phyloP scores from a whole-genome alignment of 2,888 invertebrate species.

The Tachina fera region DNA sequence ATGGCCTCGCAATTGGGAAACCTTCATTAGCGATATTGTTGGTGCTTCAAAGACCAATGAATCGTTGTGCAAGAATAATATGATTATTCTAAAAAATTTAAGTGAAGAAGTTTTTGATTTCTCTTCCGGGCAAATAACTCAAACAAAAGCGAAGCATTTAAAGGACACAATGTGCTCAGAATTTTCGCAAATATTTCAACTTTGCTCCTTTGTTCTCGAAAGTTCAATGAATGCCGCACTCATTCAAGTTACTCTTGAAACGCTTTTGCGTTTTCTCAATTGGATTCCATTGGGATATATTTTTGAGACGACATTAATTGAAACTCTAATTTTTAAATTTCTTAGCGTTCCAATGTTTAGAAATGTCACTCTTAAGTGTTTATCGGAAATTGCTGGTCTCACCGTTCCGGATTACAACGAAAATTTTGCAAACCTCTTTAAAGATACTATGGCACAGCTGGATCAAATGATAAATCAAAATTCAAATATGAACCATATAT shows the following conservation, averaged over 20 bases:
- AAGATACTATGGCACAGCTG: constrained; percentile 95
- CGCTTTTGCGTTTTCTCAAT: constrained; percentile 97
- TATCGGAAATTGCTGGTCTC: constrained; percentile 98
- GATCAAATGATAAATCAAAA: constrained; percentile 95
- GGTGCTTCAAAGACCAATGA: constrained; percentile 99
- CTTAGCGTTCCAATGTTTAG: constrained; percentile 98
- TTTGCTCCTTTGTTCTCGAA: constrained; percentile 99
- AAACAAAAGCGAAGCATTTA: constrained; percentile 99
- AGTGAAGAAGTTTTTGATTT: constrained; percentile 99
- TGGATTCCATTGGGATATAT: constrained; percentile 99
- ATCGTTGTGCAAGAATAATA: constrained; percentile 99
- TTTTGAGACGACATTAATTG: constrained; percentile 98
- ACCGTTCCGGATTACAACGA: constrained; percentile 95
- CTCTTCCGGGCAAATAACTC: constrained; percentile 98
- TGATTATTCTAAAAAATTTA: constrained; percentile 97
- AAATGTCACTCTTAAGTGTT: constrained; percentile 98
- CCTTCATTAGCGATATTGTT: constrained; percentile 99
- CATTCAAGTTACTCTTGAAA: constrained; percentile 97
- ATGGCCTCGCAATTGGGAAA: constrained; percentile 99
- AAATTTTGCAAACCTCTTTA: constrained; percentile 94
- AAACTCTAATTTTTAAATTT: constrained; percentile 97
- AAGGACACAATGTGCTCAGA: constrained; percentile 99
- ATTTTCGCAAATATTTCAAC: constrained; percentile 98
- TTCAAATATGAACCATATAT: constrained; percentile 97
- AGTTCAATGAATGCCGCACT: constrained; percentile 98